A percentile compares a stretch with the other conserved stretches of the same genome.
These are phyloP conservation scores for Sympetrum striolatum DNA, from an alignment of 2,888 invertebrate genomes.

Conservation along the genomic window DNA sequence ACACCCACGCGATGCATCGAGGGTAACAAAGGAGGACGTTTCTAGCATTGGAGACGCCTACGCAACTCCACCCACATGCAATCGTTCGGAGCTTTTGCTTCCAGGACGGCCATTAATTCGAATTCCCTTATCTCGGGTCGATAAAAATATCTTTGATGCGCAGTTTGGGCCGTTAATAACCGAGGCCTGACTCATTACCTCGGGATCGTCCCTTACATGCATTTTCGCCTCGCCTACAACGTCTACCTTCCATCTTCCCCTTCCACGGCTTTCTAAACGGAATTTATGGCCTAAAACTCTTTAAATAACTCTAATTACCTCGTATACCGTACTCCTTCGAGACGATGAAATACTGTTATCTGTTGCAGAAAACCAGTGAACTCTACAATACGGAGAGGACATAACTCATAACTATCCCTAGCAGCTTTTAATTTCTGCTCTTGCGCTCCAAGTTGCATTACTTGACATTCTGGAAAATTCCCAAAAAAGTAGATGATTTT, in stretches of 20 bases:
- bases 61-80: constrained; percentile 19
- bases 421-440: not conserved
- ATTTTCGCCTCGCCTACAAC: constrained; percentile 6
- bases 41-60: constrained; percentile 23
- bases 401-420: not conserved
- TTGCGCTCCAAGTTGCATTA: not conserved
- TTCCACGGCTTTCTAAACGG: constrained; percentile 10
- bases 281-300: constrained; percentile 26
- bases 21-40: constrained; percentile 12
- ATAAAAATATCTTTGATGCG: constrained; percentile 31
- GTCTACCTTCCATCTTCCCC: not conserved
- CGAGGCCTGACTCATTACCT: constrained; percentile 19
- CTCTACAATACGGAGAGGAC: too few relatives aligned
- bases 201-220: constrained; percentile 7
- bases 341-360: constrained; percentile 25
- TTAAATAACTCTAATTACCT: constrained; percentile 43
- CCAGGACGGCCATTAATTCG: constrained; percentile 16
- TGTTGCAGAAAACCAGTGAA: not conserved
- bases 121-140: constrained; percentile 10
- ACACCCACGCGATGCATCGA: constrained; percentile 1
- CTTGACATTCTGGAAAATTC: not conserved
- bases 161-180: constrained; percentile 24
- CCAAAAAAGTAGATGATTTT: not conserved
- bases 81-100: not conserved
- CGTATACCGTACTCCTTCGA: constrained; percentile 13